phyloP scores from a whole-genome alignment of 2,888 invertebrate species.

The Dryobotodes eremita region DNA sequence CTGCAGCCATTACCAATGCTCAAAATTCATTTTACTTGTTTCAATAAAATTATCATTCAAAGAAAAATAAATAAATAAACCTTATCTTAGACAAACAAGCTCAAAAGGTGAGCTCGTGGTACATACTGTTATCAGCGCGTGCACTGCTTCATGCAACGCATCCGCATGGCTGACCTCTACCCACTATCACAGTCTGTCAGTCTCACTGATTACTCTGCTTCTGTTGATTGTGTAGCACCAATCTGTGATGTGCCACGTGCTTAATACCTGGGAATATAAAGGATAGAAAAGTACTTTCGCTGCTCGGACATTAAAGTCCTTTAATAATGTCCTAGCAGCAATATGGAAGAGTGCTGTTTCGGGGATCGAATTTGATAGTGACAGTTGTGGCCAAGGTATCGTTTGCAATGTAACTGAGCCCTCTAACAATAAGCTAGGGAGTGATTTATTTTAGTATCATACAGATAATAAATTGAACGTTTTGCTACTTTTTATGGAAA shows the following conservation, averaged over 20 bases:
- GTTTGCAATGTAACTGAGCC: no score
- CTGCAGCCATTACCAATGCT: not conserved
- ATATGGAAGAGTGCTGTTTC: no score
- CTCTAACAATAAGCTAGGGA: no score
- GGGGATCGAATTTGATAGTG: no score
- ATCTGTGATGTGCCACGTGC: conserved; percentile 10
- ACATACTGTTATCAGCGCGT: conserved; percentile 45
- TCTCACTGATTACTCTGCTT: conserved; percentile 45
- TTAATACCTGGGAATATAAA: not conserved
- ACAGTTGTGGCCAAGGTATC: no score
- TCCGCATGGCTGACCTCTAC: conserved; percentile 58
- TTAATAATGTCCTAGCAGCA: no score
- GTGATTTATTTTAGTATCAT: no score
- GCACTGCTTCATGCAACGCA: conserved; percentile 25
- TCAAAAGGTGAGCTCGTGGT: conserved; percentile 41
- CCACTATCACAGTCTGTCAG: conserved; percentile 34
- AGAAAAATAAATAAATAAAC: conserved; percentile 26
- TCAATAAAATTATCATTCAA: conserved; percentile 7
- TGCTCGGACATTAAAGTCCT: no score
- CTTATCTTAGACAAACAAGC: conserved; percentile 37
- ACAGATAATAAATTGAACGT: no score
- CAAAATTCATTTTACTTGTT: not conserved
- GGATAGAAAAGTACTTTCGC: no score
- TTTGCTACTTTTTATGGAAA: no score
- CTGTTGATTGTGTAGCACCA: conserved; percentile 21